These are phyloP conservation scores for Ophion ellenae DNA, from an alignment of 2,888 invertebrate genomes.

Conservation along the genomic window DNA sequence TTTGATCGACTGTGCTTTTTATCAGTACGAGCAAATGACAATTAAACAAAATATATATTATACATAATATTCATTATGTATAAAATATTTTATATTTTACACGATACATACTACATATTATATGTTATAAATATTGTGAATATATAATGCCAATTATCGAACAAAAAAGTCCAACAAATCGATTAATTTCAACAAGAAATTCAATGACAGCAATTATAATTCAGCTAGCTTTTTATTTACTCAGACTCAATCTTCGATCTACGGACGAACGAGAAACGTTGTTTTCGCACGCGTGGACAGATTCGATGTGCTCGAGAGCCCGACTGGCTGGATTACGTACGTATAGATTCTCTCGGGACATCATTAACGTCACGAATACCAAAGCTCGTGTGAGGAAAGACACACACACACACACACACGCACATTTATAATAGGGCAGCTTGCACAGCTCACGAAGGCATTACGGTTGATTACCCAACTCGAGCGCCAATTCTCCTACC, in stretches of 20 bases:
- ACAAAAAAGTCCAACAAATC: neutral
- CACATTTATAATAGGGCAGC: conserved; percentile 59
- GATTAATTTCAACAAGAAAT: neutral
- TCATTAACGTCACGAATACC: conserved; percentile 80
- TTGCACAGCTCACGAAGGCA: conserved; percentile 78
- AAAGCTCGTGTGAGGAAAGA: conserved; percentile 78
- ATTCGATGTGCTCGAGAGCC: conserved; percentile 42
- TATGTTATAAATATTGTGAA: too few species aligned
- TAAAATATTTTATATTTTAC: too few species aligned
- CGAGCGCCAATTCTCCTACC: conserved; percentile 61
- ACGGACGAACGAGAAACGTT: conserved; percentile 42
- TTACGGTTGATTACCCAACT: conserved; percentile 77
- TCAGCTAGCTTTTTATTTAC: conserved; percentile 4
- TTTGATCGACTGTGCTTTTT: too few species aligned
- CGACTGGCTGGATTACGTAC: conserved; percentile 58
- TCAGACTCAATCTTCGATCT: conserved; percentile 12
- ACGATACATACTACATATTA: too few species aligned
- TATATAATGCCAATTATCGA: too few species aligned
- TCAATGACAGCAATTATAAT: conserved; percentile 11
- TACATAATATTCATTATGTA: too few species aligned
- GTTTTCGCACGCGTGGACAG: conserved; percentile 48
- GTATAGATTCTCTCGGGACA: conserved; percentile 77
- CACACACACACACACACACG: conserved; percentile 38
- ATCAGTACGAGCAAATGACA: too few species aligned
- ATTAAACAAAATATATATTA: too few species aligned